Evolutionary conservation across 2,113 vertebrate species (phyloP), one percentile per base, ranked within the genome.

Genomic region (Micromys minutus): DNA sequence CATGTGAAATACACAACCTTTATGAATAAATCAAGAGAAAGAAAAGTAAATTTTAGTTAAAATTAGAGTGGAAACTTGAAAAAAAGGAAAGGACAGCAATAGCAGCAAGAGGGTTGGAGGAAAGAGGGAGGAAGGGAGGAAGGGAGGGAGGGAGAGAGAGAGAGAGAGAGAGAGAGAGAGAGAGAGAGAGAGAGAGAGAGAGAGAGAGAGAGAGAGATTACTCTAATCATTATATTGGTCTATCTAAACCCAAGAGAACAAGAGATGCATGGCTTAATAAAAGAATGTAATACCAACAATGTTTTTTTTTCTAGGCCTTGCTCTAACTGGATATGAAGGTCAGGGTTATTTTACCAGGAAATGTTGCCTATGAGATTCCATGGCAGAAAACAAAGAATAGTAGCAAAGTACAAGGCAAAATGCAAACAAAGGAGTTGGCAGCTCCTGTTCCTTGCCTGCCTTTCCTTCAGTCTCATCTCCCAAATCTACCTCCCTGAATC

Each of bases 181-280:
- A 80, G 39, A 5, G 22, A 76, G 29, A 50, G n/a, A n/a, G 17
- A 34, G 3, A 31, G 74, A 52, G 22, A 77, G 17, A 79, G 36
- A 80, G 47, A 34, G 7, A 90, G 7, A 71, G 22, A 24, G 16
- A 39, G 42, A 26, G 79, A 84, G 2, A 22, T 7, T 39, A 81
- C 39, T 80, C 34, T 86, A 52, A 19, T 92, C 80, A 59, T 22
- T 72, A 22, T 94, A 71, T 87, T 87, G 42, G 12, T 90, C 79
- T 65, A 57, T 42, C 84, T 61, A 72, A 94, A n/a, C 67, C 79
- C 22, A 71, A 80, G 89, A 95, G 84, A 94, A 93, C 79, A 7
- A 95, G 59, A 90, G 55, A 87, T 88, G 65, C 36, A 57, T 89
- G 90, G 72, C 21, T 94, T 97, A 95, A 96, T 93, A 91, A 97